Base-by-base conservation (phyloP, 37 sponge, comb jelly and placozoan species). In the Crambe crambe region DNA sequence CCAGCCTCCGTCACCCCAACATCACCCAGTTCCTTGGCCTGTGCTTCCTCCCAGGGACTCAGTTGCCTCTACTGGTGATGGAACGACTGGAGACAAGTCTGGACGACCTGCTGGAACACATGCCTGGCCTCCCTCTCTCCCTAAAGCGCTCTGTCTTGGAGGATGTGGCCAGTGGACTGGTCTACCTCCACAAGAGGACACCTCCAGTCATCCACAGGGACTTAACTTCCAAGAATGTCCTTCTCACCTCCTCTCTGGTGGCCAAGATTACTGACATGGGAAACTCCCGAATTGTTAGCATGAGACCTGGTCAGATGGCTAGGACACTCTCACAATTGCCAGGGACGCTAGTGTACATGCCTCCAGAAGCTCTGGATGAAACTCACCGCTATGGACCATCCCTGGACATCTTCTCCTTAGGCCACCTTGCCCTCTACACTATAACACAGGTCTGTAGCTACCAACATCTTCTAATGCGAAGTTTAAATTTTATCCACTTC, bases 201-300 rank as follows among this genome's bases (percentile, higher is more conserved):
- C 83, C 83, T 35, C 64, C 83, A 1, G 58, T 83, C 4, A 68
- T 75, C 38, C 83, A 83, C 56, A 58, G 83, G 2, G 83, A 83
- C 40, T 58, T 83, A 1, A 67, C 67, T 17, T 40, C 83, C 44
- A 83, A 73, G 63, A 83, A 83, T 30, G 63, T 83, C 18, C 73
- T 83, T 15, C 36, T 83, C 56, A 75, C 37, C 30, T 21, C 31
- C 21, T 51, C 44, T 51, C 32, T 83, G 27, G 36, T 47, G 30
- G 83, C 74, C n/a, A 83, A 83, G 51, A 74, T 83, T 20, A 34
- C 75, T 25, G 83, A 83, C 41, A 67, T 83, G 42, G 83, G 83
- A 3, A 63, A 73, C 20, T 38, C 75, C 0, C 41, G 65, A 17
- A 60, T 75, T 36, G n/a, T 83, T 18, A 58, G 25, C 59, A 58